Conservation (phyloP, 2,797 vertebrate genomes). For the Acrocephalus scirpaceus region DNA sequence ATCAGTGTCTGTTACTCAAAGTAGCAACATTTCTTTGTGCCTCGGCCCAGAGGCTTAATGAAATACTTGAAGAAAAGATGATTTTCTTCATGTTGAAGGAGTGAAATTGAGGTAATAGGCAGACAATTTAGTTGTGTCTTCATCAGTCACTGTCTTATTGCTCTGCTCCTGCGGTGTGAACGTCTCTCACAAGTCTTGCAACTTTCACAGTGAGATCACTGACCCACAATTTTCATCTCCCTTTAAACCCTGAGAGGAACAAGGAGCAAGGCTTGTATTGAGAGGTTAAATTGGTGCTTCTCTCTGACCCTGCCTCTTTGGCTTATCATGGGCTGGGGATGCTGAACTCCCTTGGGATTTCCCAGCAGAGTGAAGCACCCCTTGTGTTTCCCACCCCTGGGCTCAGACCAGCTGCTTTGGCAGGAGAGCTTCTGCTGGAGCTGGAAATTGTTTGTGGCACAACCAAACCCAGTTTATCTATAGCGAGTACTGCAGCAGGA, state of each 20-base stretch:
- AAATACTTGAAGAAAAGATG: neutral
- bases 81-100: neutral
- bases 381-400: neutral
- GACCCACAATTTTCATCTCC: neutral
- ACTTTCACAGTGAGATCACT: neutral
- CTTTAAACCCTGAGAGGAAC: neutral
- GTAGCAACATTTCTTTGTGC: neutral
- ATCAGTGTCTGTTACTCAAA: neutral
- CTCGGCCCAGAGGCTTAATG: neutral
- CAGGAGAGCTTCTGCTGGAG: fast-evolving
- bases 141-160: neutral
- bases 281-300: neutral
- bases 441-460: neutral
- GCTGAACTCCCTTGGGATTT: neutral
- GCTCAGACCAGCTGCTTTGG: neutral
- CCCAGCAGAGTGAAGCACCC: neutral
- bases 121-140: neutral
- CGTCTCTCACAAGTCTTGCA: neutral
- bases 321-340: neutral
- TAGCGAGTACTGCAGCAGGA: fast-evolving
- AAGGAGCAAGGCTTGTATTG: fast-evolving
- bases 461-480: neutral
- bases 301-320: neutral
- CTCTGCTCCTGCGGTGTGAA: neutral
- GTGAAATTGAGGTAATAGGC: neutral